Percentiles rank a stretch among this genome's conserved stretches.
These are phyloP conservation scores for Spicauda simplicius DNA, from an alignment of 2,888 invertebrate species.

Conservation along the genomic window DNA sequence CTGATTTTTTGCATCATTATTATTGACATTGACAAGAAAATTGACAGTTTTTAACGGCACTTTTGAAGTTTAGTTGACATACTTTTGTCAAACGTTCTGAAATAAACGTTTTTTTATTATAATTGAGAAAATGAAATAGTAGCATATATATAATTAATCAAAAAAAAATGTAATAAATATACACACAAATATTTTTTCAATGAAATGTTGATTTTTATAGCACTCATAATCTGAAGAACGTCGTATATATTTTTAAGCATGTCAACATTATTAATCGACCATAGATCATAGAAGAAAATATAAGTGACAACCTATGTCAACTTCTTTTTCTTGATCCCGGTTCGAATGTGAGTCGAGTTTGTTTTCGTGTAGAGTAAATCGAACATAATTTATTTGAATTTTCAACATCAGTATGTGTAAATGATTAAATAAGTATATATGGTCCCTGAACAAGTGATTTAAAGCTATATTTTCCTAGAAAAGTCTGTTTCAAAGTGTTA, in stretches of 20 bases:
- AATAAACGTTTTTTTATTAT: not conserved
- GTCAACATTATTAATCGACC: not conserved
- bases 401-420: slow-evolving; percentile 45
- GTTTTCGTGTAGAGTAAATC: slow-evolving; percentile 70
- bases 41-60: slow-evolving; percentile 36
- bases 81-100: not conserved
- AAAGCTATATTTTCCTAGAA: slow-evolving; percentile 62
- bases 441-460: slow-evolving; percentile 60
- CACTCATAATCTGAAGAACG: too few species aligned
- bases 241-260: too few species aligned
- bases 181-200: too few species aligned
- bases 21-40: slow-evolving; percentile 32
- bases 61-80: not conserved
- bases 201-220: too few species aligned
- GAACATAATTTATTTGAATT: slow-evolving; percentile 58
- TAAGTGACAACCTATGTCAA: slow-evolving; percentile 46
- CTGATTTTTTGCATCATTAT: slow-evolving; percentile 55
- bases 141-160: too few species aligned
- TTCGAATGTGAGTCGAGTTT: slow-evolving; percentile 79
- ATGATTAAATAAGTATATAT: slow-evolving; percentile 51
- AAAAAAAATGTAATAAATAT: too few species aligned
- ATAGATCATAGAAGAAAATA: slow-evolving; percentile 1
- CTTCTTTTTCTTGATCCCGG: slow-evolving; percentile 80
- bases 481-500: slow-evolving; percentile 43
- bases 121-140: too few species aligned